Base-by-base conservation (phyloP, 2,888 invertebrate genomes). In the Scaptomyza polygonia region DNA sequence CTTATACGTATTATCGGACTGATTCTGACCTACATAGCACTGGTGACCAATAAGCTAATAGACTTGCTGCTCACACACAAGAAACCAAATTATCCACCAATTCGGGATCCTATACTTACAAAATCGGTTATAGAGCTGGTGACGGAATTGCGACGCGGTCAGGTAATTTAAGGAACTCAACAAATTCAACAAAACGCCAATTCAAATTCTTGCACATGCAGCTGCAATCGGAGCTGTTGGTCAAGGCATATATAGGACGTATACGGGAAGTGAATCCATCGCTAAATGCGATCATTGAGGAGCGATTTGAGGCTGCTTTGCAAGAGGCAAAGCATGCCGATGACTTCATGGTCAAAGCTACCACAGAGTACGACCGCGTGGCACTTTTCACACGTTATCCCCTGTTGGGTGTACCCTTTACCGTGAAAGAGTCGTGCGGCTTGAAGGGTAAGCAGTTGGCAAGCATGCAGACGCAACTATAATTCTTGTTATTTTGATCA, bases 351-450 rank as follows among this genome's bases (percentile, higher is more conserved):
- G 67, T 69, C 14, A 87, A 89, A 36, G 77, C 86, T 1, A 57
- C 63, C 11, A 68, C 71, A 0, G 86, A 88, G 2, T 77, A 73
- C 0, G 85, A 90, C 14, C 65, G 90, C 2, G 40, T 89, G n/a
- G 74, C 75, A 3, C 82, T 90, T 14, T 91, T 74, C 44, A 69
- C 91, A 6, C 93, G 93, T 7, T 93, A 94, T 77, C 97, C 97
- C 0, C 92, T 97, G 53, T 92, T 97, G 12, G 97, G 97, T 0
- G 94, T 97, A 16, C 97, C 97, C 0, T 93, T 96, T 34, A 96
- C 96, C 3, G 94, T 96, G 0, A 97, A 97, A 89, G 97, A 97
- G 89, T 95, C 95, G 71, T 95, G 96, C 80, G 93, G 93, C 0
- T 92, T 97, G 0, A 93, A 93, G 92, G 96, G 97, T 95, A 45